Evolutionary conservation across 1,140 invertebrate genomes (phyloP).

Genomic region (Aphis gossypii): DNA sequence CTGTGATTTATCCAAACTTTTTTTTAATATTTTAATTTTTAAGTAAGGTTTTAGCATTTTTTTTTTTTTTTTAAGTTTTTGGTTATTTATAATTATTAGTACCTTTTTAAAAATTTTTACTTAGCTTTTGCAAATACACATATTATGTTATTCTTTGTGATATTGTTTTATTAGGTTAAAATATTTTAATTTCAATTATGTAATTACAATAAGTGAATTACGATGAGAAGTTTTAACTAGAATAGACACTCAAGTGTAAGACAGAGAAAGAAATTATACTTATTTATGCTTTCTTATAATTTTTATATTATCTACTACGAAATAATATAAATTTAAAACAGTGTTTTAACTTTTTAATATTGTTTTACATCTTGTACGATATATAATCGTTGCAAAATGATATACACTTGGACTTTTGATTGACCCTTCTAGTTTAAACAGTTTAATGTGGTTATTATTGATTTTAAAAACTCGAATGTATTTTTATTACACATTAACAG

Average conservation of each 20-base stretch:
- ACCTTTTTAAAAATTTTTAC: not conserved
- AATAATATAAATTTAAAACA: not conserved
- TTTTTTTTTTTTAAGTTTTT: no score
- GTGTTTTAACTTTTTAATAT: constrained; percentile 11
- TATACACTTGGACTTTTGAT: not conserved
- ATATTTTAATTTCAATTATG: not conserved
- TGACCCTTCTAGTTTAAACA: not conserved
- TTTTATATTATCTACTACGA: not conserved
- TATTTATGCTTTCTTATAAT: not conserved
- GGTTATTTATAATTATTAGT: not conserved
- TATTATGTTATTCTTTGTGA: not conserved
- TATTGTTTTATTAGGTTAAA: not conserved
- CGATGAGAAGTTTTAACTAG: no score
- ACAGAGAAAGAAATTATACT: not conserved
- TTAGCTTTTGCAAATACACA: not conserved
- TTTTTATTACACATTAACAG: not conserved
- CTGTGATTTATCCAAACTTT: not conserved
- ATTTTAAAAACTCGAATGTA: not conserved
- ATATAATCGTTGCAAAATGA: not conserved
- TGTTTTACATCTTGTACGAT: not conserved
- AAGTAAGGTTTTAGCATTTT: no score
- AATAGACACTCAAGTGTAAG: not conserved
- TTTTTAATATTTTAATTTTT: not conserved
- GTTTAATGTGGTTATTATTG: constrained; percentile 24
- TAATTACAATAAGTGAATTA: not conserved